phyloP scores from a whole-genome alignment of 2,888 invertebrate genomes.

The Athripsodes cinereus region DNA sequence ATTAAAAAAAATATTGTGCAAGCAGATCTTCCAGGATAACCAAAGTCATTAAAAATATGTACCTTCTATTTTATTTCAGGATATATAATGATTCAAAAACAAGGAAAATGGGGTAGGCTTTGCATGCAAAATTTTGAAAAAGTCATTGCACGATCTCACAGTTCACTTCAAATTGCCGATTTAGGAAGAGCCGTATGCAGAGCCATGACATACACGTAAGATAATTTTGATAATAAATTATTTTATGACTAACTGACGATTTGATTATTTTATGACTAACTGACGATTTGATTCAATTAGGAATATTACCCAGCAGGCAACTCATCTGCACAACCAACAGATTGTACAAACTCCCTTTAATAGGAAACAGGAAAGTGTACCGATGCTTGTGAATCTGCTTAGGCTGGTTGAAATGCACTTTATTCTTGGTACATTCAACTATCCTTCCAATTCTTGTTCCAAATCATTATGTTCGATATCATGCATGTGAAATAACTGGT shows the following conservation, averaged over 20 bases:
- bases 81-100: conserved; percentile 66
- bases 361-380: too few relatives aligned
- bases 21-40: not conserved
- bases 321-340: too few relatives aligned
- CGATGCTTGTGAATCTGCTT: too few relatives aligned
- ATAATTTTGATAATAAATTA: conserved; percentile 20
- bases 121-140: conserved; percentile 64
- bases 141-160: conserved; percentile 51
- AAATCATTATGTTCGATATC: too few relatives aligned
- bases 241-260: not conserved
- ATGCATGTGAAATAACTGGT: too few relatives aligned
- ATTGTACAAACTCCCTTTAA: too few relatives aligned
- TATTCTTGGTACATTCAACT: too few relatives aligned
- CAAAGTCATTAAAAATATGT: not conserved
- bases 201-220: conserved; percentile 70
- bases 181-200: conserved; percentile 70
- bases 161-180: conserved; percentile 60
- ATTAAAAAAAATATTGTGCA: not conserved
- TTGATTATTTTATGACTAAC: not conserved
- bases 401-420: too few relatives aligned
- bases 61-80: conserved; percentile 39
- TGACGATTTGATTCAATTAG: too few relatives aligned
- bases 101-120: conserved; percentile 71
- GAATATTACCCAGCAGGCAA: too few relatives aligned
- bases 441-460: too few relatives aligned